Evolutionary conservation across 2,113 vertebrate genomes (phyloP).

Genomic region (Muntiacus reevesi): DNA sequence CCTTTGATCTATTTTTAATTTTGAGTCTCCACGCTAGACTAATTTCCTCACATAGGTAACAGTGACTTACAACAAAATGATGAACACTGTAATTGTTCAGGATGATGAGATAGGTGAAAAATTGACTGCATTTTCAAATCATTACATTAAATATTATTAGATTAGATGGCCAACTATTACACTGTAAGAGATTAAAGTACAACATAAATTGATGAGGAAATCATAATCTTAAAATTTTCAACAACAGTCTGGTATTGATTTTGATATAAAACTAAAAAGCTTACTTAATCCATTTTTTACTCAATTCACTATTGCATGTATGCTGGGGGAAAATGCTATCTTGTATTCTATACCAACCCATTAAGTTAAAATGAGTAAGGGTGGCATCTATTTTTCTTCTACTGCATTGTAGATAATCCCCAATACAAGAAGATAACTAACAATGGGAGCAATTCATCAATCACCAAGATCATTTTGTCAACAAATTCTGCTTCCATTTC

Average conservation of each 20-base stretch:
- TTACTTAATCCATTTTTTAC: not conserved
- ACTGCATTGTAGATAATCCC: not conserved
- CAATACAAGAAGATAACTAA: not conserved
- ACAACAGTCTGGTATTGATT: conserved; percentile 31
- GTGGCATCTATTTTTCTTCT: not conserved
- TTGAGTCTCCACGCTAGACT: not conserved
- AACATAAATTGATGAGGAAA: conserved; percentile 33
- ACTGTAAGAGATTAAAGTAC: not conserved
- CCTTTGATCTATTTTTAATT: not conserved
- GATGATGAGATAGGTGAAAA: not conserved
- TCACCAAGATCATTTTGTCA: conserved; percentile 28
- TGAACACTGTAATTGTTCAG: not conserved
- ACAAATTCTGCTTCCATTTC: conserved; percentile 26
- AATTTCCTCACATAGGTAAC: not conserved
- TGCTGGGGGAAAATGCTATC: not conserved
- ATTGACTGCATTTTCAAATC: not conserved
- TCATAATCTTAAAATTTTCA: conserved; percentile 1
- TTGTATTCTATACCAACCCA: not conserved
- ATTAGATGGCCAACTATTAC: not conserved
- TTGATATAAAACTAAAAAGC: conserved; percentile 42
- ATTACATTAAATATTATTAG: not conserved
- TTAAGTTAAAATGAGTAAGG: not conserved
- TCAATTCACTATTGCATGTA: not conserved
- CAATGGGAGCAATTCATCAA: conserved; percentile 27
- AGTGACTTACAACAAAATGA: not conserved